Evolutionary conservation across 64 coral and sea anemone genomes (phyloP), one percentile per base, ranked within the genome.

Genomic region (Montipora foliosa): DNA sequence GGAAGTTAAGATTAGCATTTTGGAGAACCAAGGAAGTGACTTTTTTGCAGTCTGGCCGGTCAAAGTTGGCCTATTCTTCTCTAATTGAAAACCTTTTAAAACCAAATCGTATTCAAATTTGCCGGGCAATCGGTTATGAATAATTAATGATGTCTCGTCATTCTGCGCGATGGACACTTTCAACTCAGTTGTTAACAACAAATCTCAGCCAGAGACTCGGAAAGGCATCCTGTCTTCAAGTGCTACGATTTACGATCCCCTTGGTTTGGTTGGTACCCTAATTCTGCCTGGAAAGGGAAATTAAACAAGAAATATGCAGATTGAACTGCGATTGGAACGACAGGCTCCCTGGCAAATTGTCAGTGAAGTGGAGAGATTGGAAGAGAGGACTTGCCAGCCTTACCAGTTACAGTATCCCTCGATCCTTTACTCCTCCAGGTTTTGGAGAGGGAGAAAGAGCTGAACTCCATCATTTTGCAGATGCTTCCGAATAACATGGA

Each of bases 401-500:
- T 53, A 8, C 5, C 8, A 53, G 8, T 53, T 53, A 53, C 8
- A 53, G 51, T 8, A 53, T 53, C 8, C 51, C 51, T 53, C 51
- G 51, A 6, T 5, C 51, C 5, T 53, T 53, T 8, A 5, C 8
- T 53, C 51, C 51, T 5, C 51, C 51, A 5, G 8, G 8, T 6
- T 53, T 53, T 66, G 61, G 87, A 89, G 70, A 78, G 45, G 62
- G 14, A 60, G 67, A 46, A 22, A 57, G 61, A 77, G 66, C 64
- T 20, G 75, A 89, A 25, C 75, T 78, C 13, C 93, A 94, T 68
- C 93, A 94, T 79, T 94, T 94, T 25, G 48, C 93, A 62, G 93
- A 94, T 90, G 87, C 93, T 3, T 94, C 93, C 8, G 77, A 94
- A 90, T 66, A 83, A 17, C 87, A 94, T 75, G 93, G 87, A 47